phyloP scores from a whole-genome alignment of 2,888 invertebrate genomes.

The Phania funesta region DNA sequence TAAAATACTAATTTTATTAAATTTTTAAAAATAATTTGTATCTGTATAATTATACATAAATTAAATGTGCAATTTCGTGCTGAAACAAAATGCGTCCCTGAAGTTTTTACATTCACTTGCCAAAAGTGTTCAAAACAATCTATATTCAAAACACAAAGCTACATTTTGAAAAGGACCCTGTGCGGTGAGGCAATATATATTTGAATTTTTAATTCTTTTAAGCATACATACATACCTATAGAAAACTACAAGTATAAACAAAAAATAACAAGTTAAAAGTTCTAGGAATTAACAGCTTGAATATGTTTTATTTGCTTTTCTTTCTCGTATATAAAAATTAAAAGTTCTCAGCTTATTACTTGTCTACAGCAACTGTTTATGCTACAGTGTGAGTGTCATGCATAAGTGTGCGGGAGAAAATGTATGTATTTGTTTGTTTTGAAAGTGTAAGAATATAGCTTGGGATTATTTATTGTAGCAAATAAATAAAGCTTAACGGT shows the following conservation, averaged over 20 bases:
- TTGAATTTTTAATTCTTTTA: too few species aligned
- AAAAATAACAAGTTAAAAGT: not conserved
- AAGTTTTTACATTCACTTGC: too few species aligned
- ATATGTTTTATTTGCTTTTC: slow-evolving; percentile 11
- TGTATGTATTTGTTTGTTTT: not conserved
- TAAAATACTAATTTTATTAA: too few species aligned
- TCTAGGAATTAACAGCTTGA: not conserved
- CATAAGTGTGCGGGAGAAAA: not conserved
- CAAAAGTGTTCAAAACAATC: too few species aligned
- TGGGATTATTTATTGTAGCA: slow-evolving; percentile 74
- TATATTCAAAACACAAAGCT: too few species aligned
- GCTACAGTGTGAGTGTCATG: not conserved
- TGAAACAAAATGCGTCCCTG: too few species aligned
- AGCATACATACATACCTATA: too few species aligned
- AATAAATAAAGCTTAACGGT: slow-evolving; percentile 74
- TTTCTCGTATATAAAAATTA: slow-evolving; percentile 2
- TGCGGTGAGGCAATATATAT: too few species aligned
- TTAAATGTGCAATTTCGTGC: too few species aligned
- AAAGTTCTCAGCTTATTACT: not conserved
- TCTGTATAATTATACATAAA: too few species aligned
- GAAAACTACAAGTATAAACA: not conserved
- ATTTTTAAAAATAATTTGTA: too few species aligned
- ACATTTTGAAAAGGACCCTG: too few species aligned
- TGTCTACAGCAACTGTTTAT: not conserved
- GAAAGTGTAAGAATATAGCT: slow-evolving; percentile 59